Evolutionary conservation across 2,888 invertebrate species (phyloP).

Genomic region (Uropetala carovei): DNA sequence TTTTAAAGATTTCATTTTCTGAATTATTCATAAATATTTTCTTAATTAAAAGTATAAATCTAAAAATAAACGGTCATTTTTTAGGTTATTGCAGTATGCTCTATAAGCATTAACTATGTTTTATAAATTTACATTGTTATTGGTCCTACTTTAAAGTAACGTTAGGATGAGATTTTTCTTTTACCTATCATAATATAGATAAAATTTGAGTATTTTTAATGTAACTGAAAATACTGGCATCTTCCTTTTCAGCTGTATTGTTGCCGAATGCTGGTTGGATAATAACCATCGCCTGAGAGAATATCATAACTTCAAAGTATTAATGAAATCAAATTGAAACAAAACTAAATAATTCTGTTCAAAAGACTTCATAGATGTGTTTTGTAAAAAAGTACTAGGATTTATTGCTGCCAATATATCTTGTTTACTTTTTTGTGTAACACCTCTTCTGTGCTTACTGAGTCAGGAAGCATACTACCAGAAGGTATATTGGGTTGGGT

Average conservation of each 20-base stretch:
- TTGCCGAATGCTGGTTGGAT: conserved; percentile 50
- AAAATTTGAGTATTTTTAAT: no score
- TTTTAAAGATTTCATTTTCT: background rate
- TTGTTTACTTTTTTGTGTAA: conserved; percentile 61
- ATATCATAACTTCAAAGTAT: conserved; percentile 63
- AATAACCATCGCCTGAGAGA: conserved; percentile 43
- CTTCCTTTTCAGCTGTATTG: conserved; percentile 50
- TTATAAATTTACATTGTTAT: no score
- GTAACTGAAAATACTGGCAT: background rate
- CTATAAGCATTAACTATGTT: no score
- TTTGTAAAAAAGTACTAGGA: conserved; percentile 64
- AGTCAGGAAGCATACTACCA: conserved; percentile 38
- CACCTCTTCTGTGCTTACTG: conserved; percentile 58
- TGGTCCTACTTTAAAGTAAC: no score
- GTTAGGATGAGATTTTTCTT: no score
- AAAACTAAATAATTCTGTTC: conserved; percentile 63
- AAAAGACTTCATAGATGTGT: conserved; percentile 64
- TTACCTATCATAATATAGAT: no score
- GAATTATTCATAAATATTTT: no score
- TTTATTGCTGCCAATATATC: conserved; percentile 64
- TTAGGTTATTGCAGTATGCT: no score
- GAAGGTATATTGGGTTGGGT: conserved; percentile 60
- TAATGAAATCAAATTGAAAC: conserved; percentile 60
- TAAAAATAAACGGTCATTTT: no score
- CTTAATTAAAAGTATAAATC: no score